Conservation (phyloP, 2,797 vertebrate genomes). For the Alca torda region DNA sequence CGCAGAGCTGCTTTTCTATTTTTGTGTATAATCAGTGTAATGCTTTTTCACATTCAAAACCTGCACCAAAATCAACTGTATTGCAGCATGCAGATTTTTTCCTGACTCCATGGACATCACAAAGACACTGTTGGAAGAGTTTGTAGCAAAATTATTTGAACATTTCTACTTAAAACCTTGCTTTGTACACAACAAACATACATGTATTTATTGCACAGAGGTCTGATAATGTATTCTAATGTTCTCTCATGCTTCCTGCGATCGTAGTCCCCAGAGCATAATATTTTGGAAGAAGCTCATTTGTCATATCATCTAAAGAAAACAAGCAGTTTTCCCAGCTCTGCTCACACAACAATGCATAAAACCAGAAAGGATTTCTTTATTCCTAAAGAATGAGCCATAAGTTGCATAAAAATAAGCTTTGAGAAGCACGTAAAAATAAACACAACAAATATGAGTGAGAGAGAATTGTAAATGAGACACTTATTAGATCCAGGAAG, state of each 20-base stretch:
- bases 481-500: not conserved
- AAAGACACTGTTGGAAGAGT: not conserved
- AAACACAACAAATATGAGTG: not conserved
- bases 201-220: not conserved
- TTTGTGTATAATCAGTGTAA: not conserved
- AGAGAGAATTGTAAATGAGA: conserved; percentile 36
- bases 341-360: not conserved
- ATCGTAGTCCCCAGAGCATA: not conserved
- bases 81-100: not conserved
- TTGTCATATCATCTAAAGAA: conserved; percentile 26
- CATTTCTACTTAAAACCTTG: not conserved
- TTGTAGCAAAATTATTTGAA: not conserved
- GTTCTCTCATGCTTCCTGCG: not conserved
- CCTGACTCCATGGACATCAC: not conserved
- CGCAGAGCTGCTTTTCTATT: not conserved
- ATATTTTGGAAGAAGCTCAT: conserved; percentile 43
- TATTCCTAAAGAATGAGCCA: not conserved
- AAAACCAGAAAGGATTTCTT: not conserved
- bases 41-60: not conserved
- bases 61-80: not conserved
- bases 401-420: not conserved
- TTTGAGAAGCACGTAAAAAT: not conserved
- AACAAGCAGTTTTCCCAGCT: conserved; percentile 9
- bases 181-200: not conserved
- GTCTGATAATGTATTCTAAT: not conserved